These are phyloP conservation scores for Malurus leucopterus DNA, from an alignment of 2,797 vertebrate genomes.

Conservation along the genomic window DNA sequence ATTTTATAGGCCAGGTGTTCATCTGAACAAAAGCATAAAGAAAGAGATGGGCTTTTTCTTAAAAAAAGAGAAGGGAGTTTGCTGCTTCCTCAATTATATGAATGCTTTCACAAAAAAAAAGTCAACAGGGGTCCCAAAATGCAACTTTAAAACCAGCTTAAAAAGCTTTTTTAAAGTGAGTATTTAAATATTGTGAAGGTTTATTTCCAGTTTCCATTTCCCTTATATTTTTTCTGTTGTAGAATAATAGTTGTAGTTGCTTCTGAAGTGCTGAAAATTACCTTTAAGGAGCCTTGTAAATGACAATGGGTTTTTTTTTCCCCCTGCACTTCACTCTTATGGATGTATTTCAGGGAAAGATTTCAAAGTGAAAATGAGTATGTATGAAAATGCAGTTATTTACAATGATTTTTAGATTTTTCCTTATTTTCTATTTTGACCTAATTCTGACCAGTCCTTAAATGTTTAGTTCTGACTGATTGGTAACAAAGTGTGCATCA, in stretches of 20 bases:
- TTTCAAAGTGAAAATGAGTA: neutral
- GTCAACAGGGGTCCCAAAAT: conserved; percentile 11
- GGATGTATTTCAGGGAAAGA: neutral
- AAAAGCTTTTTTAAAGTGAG: neutral
- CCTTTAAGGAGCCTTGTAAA: neutral
- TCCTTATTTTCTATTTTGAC: neutral
- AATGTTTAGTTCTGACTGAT: neutral
- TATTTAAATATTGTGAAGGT: neutral
- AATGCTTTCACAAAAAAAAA: conserved; percentile 8
- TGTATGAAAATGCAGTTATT: neutral
- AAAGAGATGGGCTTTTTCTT: neutral
- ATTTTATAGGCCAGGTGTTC: conserved; percentile 61
- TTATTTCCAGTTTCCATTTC: neutral
- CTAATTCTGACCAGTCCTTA: neutral
- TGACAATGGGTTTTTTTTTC: neutral
- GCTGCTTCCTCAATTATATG: neutral
- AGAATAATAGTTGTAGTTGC: neutral
- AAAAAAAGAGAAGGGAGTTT: neutral
- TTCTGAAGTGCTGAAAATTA: neutral
- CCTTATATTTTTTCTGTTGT: neutral
- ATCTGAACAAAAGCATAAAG: conserved; percentile 30
- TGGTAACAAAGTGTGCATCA: neutral
- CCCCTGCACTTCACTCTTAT: neutral
- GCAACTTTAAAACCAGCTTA: neutral
- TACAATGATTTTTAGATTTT: neutral